These are phyloP conservation scores for Masnerella sp. DNA, from an alignment of 2,888 invertebrate genomes.

Conservation along the genomic window DNA sequence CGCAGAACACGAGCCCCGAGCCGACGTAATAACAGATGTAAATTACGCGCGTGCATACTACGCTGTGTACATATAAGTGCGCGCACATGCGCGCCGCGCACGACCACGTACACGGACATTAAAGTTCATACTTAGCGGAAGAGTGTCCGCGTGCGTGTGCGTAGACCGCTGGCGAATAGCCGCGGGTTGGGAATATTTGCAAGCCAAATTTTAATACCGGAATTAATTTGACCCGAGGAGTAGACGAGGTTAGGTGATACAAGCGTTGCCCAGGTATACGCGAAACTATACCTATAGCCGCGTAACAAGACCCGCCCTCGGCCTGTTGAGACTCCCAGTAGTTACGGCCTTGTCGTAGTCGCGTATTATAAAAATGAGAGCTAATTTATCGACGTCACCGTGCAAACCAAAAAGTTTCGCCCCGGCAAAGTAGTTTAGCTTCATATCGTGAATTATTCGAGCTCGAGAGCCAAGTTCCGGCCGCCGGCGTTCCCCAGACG, in stretches of 20 bases:
- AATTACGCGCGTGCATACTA: slow-evolving; percentile 75
- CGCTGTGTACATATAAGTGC: slow-evolving; percentile 55
- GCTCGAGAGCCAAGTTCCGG: slow-evolving; percentile 56
- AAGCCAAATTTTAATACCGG: slow-evolving; percentile 78
- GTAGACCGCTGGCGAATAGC: slow-evolving; percentile 66
- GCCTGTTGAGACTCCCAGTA: slow-evolving; percentile 60
- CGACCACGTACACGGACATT: slow-evolving; percentile 35
- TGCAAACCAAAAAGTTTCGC: slow-evolving; percentile 63
- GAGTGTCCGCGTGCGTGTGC: slow-evolving; percentile 54
- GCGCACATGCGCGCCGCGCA: slow-evolving; percentile 33
- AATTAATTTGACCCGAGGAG: slow-evolving; percentile 77
- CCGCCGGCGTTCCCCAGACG: slow-evolving; percentile 15
- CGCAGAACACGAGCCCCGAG: slow-evolving; percentile 58
- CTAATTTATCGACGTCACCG: slow-evolving; percentile 68
- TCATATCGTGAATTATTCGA: slow-evolving; percentile 75
- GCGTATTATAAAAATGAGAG: slow-evolving; percentile 67
- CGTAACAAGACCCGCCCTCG: slow-evolving; percentile 61
- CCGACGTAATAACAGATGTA: slow-evolving; percentile 77
- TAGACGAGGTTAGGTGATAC: slow-evolving; percentile 63
- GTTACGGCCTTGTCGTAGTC: slow-evolving; percentile 61
- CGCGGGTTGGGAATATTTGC: slow-evolving; percentile 77
- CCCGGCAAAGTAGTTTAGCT: slow-evolving; percentile 65
- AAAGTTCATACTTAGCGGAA: slow-evolving; percentile 55
- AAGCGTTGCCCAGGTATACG: slow-evolving; percentile 61
- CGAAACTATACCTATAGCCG: slow-evolving; percentile 58